These are phyloP conservation scores for Megaustenia siamemsis DNA, from an alignment of 2,888 invertebrate genomes.

Conservation along the genomic window DNA sequence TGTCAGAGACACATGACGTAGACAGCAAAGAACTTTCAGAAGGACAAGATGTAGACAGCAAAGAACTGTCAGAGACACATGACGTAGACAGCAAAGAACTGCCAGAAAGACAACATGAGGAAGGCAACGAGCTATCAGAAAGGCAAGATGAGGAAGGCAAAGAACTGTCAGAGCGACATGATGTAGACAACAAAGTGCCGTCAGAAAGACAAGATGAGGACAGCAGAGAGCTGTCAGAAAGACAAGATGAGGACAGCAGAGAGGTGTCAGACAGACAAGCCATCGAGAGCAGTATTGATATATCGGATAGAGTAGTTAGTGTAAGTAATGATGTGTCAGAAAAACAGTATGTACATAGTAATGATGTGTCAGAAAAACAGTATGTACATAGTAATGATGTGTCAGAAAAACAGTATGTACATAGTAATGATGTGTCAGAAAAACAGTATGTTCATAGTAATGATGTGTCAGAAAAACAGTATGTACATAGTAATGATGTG, in stretches of 20 bases:
- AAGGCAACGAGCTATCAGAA: no score
- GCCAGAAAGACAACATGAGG: no score
- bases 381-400: no score
- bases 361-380: no score
- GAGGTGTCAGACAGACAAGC: no score
- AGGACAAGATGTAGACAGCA: background rate
- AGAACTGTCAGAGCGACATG: background rate
- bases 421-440: no score
- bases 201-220: background rate
- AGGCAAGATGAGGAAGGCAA: background rate
- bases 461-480: background rate
- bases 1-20: background rate
- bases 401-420: no score
- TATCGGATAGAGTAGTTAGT: background rate
- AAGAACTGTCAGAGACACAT: no score
- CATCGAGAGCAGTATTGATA: background rate
- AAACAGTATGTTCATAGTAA: background rate
- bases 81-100: no score
- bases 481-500: background rate
- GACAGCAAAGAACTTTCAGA: background rate
- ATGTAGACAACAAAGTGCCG: background rate
- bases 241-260: background rate
- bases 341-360: background rate
- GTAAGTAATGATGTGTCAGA: background rate
- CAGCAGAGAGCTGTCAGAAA: background rate